These are phyloP conservation scores for Oryzaephilus surinamensis DNA, from an alignment of 1,140 invertebrate genomes.

Conservation along the genomic window DNA sequence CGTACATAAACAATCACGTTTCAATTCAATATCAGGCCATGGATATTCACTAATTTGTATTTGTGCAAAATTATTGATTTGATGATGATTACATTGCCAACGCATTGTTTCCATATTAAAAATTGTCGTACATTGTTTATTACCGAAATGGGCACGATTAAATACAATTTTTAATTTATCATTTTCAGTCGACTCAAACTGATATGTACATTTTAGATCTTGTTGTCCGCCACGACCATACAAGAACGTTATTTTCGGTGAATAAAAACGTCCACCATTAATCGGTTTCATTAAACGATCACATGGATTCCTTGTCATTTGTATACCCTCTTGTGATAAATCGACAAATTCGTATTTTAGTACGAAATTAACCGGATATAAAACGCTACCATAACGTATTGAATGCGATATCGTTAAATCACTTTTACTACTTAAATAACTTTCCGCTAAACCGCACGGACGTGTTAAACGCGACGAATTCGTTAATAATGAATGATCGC, in stretches of 20 bases:
- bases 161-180: conserved; percentile 56
- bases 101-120: conserved; percentile 45
- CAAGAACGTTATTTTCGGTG: conserved; percentile 69
- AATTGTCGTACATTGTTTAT: conserved; percentile 51
- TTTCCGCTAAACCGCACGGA: conserved; percentile 62
- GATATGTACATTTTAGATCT: conserved; percentile 62
- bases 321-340: conserved; percentile 50
- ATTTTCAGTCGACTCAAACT: conserved; percentile 57
- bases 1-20: conserved; percentile 64
- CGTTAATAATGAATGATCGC: conserved; percentile 61
- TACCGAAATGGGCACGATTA: conserved; percentile 52
- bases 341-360: conserved; percentile 70
- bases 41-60: conserved; percentile 61
- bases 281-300: conserved; percentile 43
- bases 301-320: conserved; percentile 45
- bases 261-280: conserved; percentile 55
- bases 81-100: conserved; percentile 49
- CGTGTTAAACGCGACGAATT: conserved; percentile 62
- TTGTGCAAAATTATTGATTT: conserved; percentile 40
- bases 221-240: conserved; percentile 67
- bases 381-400: conserved; percentile 62
- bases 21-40: conserved; percentile 56
- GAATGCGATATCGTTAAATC: conserved; percentile 63
- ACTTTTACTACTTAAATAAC: conserved; percentile 61
- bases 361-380: conserved; percentile 66